A percentile compares a stretch with the other conserved stretches of the same genome.
Conservation (phyloP, 2,113 vertebrate species). For the Mirza zaza region DNA sequence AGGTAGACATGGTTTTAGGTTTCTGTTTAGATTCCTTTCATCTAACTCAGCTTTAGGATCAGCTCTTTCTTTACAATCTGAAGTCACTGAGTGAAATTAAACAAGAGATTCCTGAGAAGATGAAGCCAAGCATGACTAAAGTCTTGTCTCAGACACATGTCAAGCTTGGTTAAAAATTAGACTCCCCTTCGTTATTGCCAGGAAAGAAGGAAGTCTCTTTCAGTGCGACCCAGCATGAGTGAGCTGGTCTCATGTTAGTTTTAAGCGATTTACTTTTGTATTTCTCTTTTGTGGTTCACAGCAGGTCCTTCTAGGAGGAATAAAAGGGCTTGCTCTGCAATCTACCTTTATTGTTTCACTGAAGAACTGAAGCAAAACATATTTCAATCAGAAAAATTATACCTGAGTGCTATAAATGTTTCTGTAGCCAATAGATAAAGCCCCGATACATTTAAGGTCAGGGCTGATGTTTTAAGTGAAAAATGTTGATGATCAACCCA, state of each 20-base stretch:
- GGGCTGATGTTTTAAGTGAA: conserved; percentile 36
- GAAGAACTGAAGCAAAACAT: conserved; percentile 61
- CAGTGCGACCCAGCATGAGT: conserved; percentile 74
- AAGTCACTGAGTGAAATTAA: conserved; percentile 80
- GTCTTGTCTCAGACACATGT: conserved; percentile 79
- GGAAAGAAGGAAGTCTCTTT: conserved; percentile 67
- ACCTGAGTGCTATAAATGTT: conserved; percentile 53
- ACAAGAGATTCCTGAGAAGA: conserved; percentile 82
- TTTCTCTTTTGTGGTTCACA: conserved; percentile 79
- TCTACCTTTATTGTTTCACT: conserved; percentile 76
- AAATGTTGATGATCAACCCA: conserved; percentile 15
- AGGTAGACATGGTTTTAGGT: conserved; percentile 72
- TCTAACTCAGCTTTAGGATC: conserved; percentile 70
- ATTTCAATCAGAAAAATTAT: conserved; percentile 73
- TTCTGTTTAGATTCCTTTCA: conserved; percentile 79
- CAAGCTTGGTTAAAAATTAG: conserved; percentile 83
- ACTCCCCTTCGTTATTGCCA: conserved; percentile 61
- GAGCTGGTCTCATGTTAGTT: conserved; percentile 64
- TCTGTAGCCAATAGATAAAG: conserved; percentile 44
- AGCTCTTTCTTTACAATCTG: conserved; percentile 64
- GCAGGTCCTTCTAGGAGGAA: conserved; percentile 67
- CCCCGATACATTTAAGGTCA: conserved; percentile 51
- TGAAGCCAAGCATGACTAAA: conserved; percentile 83
- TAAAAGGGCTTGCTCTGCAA: conserved; percentile 57
- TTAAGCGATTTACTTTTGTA: conserved; percentile 74